These are phyloP conservation scores for Cloeon dipterum DNA, from an alignment of 2,888 invertebrate genomes.

Conservation along the genomic window DNA sequence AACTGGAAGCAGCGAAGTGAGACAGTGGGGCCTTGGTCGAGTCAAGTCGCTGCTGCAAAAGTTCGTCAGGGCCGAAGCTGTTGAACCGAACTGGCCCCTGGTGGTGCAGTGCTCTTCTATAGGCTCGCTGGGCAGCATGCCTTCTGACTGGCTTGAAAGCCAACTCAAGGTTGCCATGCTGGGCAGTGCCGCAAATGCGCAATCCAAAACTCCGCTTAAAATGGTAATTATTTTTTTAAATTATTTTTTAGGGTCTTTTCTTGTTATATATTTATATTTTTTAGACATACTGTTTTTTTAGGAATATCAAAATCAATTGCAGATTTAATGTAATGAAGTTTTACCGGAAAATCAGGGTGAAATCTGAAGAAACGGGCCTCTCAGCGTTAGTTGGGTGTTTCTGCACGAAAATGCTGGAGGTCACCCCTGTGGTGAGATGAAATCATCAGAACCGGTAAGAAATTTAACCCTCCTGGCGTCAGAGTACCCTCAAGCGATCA, in stretches of 20 bases:
- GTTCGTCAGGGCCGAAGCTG: constrained; percentile 4
- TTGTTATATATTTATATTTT: not conserved
- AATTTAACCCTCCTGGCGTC: too few relatives aligned
- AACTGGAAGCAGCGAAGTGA: constrained; percentile 31
- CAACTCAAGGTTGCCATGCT: not conserved
- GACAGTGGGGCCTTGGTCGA: constrained; percentile 32
- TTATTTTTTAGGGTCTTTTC: not conserved
- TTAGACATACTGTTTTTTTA: not conserved
- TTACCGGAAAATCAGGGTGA: too few relatives aligned
- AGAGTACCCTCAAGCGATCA: too few relatives aligned
- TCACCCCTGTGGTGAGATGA: too few relatives aligned
- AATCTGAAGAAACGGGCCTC: not conserved
- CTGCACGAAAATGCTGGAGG: too few relatives aligned
- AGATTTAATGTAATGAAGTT: not conserved
- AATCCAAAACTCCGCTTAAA: not conserved
- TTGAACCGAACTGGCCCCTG: constrained; percentile 37
- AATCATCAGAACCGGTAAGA: too few relatives aligned
- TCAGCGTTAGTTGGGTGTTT: too few relatives aligned
- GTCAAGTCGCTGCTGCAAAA: constrained; percentile 33
- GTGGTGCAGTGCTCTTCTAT: constrained; percentile 80
- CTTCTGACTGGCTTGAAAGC: constrained; percentile 38
- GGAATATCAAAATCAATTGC: not conserved
- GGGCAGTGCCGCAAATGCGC: not conserved
- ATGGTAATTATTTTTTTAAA: not conserved
- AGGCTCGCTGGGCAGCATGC: constrained; percentile 50